phyloP scores from a whole-genome alignment of 2,888 invertebrate species.

The Congeria kusceri region DNA sequence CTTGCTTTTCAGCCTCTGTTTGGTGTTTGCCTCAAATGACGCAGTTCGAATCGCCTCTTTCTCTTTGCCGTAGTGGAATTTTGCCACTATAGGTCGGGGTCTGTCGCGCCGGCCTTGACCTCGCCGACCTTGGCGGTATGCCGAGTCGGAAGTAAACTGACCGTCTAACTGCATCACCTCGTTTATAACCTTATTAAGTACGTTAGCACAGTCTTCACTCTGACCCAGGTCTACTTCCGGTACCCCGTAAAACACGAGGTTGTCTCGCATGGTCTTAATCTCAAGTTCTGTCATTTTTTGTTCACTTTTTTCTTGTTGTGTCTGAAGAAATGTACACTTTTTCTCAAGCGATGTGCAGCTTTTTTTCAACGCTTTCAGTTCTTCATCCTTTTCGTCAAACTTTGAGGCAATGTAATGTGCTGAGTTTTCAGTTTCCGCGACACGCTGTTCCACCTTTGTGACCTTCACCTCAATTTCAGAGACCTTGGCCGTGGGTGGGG shows the following conservation, averaged over 20 bases:
- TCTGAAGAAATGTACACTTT: background rate
- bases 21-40: background rate
- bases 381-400: background rate
- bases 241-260: background rate
- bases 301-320: background rate
- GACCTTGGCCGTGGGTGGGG: too few relatives aligned
- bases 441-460: too few relatives aligned
- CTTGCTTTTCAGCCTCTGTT: constrained; percentile 10
- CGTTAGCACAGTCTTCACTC: background rate
- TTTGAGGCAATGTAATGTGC: background rate
- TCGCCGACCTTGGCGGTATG: background rate
- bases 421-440: too few relatives aligned
- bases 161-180: background rate
- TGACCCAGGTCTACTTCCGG: background rate
- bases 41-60: constrained; percentile 10
- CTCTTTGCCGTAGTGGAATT: constrained; percentile 1
- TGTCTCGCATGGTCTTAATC: background rate
- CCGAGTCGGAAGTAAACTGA: background rate
- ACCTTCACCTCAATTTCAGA: too few relatives aligned
- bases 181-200: background rate
- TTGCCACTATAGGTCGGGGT: constrained; percentile 7
- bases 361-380: background rate
- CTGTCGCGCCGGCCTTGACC: background rate
- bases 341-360: background rate
- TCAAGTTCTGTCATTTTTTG: background rate